Base-by-base conservation (phyloP, 2,113 vertebrate genomes). In the Datnioides undecimradiatus region DNA sequence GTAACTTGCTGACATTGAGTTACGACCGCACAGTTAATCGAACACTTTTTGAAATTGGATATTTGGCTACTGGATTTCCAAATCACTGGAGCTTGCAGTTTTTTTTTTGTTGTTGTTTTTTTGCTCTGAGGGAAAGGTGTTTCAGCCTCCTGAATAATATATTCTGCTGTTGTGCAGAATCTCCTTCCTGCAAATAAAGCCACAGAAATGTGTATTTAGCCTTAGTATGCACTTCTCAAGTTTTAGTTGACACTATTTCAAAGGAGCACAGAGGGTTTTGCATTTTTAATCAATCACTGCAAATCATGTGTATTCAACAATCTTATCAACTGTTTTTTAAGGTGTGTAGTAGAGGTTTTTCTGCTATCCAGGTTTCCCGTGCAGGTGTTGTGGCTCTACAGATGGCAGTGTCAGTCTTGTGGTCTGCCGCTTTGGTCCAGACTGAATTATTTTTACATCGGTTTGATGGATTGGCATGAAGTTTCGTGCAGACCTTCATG, bases 1-100 rank as follows among this genome's bases (percentile, higher is more conserved):
- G 65, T 52, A 79, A 82, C 49, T 70, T 68, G 71, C 80, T 91
- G 81, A 83, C 60, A 17, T 70, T 88, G 81, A 88, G 85, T 87
- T 90, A 85, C 9, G 60, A 52, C 71, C 10, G 33, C 74, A 52
- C 60, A 68, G 79, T 83, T 87, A 83, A 88, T 89, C 65, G 29
- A 90, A 88, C 82, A 80, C 75, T 78, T 85, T 81, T 86, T 85
- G 76, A 88, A 85, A 83, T 75, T 75, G 80, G 72, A 85, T 83
- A 79, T 88, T 82, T 87, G 81, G 81, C 52, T 16, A 54, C 63
- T 80, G 76, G 76, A 86, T 90, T 87, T 75, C 51, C 52, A 83
- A 78, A 85, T 81, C 71, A 52, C 76, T 86, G 38, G 66, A 73
- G 80, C 46, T 57, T 87, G 84, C 88, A 86, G 67, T 52, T 79